Percentiles rank a stretch among this genome's conserved stretches.
Evolutionary conservation across 2,888 invertebrate species (phyloP).

Genomic region (Pycnomerus fuliginosus): DNA sequence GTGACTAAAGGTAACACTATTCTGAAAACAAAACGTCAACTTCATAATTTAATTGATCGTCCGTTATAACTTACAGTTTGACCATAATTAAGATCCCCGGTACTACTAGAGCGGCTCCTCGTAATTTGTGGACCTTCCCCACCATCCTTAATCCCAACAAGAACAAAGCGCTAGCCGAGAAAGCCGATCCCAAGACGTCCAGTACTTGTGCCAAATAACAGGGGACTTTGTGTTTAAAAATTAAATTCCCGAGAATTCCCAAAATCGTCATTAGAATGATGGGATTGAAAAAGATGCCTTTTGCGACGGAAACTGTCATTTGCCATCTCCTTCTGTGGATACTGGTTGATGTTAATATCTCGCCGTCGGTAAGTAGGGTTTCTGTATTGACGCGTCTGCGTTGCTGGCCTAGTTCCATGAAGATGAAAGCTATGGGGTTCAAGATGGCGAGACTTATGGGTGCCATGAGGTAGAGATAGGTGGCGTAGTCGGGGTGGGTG

Average conservation of each 20-base stretch:
- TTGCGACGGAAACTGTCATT: conserved; percentile 52
- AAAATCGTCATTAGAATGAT: conserved; percentile 90
- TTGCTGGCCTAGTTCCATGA: conserved; percentile 73
- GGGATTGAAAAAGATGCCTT: conserved; percentile 83
- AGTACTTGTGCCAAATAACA: conserved; percentile 72
- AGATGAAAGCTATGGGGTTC: conserved; percentile 87
- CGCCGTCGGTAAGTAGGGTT: conserved; percentile 36
- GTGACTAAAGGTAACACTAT: conserved; percentile 82
- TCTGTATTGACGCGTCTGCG: conserved; percentile 46
- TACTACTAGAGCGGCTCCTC: conserved; percentile 75
- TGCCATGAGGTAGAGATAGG: conserved; percentile 89
- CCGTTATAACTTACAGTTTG: conserved; percentile 80
- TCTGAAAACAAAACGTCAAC: conserved; percentile 51
- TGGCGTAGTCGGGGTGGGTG: conserved; percentile 85
- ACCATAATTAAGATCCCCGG: conserved; percentile 86
- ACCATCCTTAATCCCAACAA: conserved; percentile 90
- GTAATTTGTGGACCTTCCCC: conserved; percentile 78
- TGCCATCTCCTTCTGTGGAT: conserved; percentile 43
- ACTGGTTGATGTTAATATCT: conserved; percentile 29
- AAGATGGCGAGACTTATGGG: conserved; percentile 90
- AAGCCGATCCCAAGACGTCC: conserved; percentile 81
- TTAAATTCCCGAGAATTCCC: conserved; percentile 81
- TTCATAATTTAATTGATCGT: background rate
- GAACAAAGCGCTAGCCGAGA: conserved; percentile 89
- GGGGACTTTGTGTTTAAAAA: conserved; percentile 78